These are phyloP conservation scores for Sycophaga agraensis DNA, from an alignment of 1,140 invertebrate genomes.

Conservation along the genomic window DNA sequence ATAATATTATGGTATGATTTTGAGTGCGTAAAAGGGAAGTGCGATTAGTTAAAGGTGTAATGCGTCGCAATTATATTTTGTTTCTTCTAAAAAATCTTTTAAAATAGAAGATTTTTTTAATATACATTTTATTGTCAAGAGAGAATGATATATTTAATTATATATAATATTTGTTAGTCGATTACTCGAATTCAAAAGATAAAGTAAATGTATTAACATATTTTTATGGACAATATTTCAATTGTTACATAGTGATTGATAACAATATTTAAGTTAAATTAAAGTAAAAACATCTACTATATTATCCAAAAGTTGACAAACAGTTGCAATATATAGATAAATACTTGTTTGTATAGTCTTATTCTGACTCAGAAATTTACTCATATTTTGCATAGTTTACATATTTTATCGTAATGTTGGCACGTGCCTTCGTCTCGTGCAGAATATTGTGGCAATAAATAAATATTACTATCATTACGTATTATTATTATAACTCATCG, in stretches of 20 bases:
- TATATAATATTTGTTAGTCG: conserved; percentile 18
- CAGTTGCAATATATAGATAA: conserved; percentile 25
- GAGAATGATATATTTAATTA: conserved; percentile 3
- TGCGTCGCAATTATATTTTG: conserved; percentile 18
- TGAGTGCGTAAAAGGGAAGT: conserved; percentile 19
- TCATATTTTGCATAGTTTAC: conserved; percentile 38
- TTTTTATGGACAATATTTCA: not conserved
- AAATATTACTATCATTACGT: conserved; percentile 22
- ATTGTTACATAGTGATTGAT: not conserved
- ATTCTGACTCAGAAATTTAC: conserved; percentile 38
- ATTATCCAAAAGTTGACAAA: conserved; percentile 14
- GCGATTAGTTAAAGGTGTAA: conserved; percentile 24
- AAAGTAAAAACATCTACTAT: conserved; percentile 7
- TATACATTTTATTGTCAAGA: conserved; percentile 12
- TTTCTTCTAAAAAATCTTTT: conserved; percentile 19
- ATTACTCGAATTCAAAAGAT: conserved; percentile 21
- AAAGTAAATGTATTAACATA: too few species aligned
- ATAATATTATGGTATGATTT: conserved; percentile 26
- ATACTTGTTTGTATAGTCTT: conserved; percentile 36
- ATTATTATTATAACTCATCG: conserved; percentile 21
- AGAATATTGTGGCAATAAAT: conserved; percentile 46
- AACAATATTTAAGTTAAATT: conserved; percentile 6
- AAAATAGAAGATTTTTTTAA: conserved; percentile 25
- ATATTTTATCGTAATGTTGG: conserved; percentile 45
- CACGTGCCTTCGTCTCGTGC: conserved; percentile 32